These are phyloP conservation scores for Tragelaphus scriptus DNA, from an alignment of 2,113 vertebrate species.

Conservation along the genomic window DNA sequence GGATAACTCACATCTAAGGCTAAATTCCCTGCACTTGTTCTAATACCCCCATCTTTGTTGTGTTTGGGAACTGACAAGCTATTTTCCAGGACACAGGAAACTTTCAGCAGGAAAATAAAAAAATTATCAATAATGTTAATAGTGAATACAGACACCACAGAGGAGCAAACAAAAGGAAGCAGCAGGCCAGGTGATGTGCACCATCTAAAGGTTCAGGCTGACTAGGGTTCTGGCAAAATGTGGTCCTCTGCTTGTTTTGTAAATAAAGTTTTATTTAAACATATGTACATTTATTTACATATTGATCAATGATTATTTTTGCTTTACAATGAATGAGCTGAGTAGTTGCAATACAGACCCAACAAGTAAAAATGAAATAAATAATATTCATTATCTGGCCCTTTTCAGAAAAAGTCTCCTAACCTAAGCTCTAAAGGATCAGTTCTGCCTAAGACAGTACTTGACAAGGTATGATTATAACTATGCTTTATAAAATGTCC, in stretches of 20 bases:
- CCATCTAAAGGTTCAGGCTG: background rate
- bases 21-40: background rate
- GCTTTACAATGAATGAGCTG: background rate
- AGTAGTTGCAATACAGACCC: background rate
- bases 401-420: constrained; percentile 1
- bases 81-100: background rate
- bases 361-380: background rate
- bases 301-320: background rate
- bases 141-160: background rate
- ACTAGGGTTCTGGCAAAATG: background rate
- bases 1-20: background rate
- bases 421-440: background rate
- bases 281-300: background rate
- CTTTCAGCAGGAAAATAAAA: constrained; percentile 6
- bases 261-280: constrained; percentile 52
- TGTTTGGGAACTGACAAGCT: background rate
- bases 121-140: background rate
- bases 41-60: background rate
- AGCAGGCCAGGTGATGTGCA: background rate
- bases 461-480: background rate
- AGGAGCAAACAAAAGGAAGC: background rate
- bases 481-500: background rate
- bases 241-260: background rate
- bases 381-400: background rate
- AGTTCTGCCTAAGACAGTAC: background rate